phyloP scores from a whole-genome alignment of 2,797 vertebrate genomes.

The Pelobates cultripes region DNA sequence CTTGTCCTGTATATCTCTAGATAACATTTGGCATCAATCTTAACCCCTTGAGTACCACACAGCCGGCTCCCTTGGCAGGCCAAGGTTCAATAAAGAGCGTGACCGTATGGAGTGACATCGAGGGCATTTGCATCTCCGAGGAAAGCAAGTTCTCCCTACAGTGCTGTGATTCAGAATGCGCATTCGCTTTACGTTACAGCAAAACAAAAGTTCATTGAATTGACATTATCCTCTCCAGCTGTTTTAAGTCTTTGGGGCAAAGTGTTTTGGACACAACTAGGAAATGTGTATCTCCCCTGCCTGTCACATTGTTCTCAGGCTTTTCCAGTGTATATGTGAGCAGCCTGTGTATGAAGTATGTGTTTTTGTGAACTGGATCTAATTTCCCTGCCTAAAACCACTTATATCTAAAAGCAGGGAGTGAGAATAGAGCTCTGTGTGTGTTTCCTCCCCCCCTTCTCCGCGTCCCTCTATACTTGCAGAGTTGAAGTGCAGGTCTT shows the following conservation, averaged over 20 bases:
- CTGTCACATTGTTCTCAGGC: slow-evolving; percentile 13
- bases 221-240: slow-evolving; percentile 29
- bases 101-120: too few relatives aligned
- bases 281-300: background rate
- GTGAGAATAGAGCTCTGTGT: slow-evolving; percentile 35
- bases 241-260: slow-evolving; percentile 1
- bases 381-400: slow-evolving; percentile 6
- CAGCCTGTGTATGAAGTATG: slow-evolving; percentile 10
- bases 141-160: too few relatives aligned
- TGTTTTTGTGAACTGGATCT: slow-evolving; percentile 22
- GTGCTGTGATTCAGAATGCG: too few relatives aligned
- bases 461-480: slow-evolving; percentile 35
- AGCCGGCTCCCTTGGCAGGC: too few relatives aligned
- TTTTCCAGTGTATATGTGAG: slow-evolving; percentile 6
- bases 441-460: slow-evolving; percentile 58
- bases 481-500: slow-evolving; percentile 1
- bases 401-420: background rate
- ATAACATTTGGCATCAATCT: background rate
- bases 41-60: background rate
- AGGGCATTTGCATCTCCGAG: too few relatives aligned
- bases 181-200: slow-evolving; percentile 54
- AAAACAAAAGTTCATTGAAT: slow-evolving; percentile 58
- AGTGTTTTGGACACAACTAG: background rate
- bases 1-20: too few relatives aligned
- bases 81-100: too few relatives aligned